Base-by-base conservation (phyloP, 2,113 vertebrate genomes). In the Scortum barcoo region DNA sequence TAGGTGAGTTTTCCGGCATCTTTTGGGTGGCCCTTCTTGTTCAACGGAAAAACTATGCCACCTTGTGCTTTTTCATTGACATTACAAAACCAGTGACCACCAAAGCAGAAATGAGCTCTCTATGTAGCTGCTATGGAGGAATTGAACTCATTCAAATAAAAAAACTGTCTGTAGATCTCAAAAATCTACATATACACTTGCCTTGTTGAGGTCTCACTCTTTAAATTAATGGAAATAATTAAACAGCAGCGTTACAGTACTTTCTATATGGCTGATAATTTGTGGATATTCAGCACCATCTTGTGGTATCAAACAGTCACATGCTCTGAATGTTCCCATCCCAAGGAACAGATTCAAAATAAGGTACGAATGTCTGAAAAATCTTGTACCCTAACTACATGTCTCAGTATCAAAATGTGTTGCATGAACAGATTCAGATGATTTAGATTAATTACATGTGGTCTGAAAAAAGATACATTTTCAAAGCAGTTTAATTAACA, bases 201-300 rank as follows among this genome's bases (percentile, higher is more conserved):
- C 1, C 6, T 50, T 30, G 7, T 53, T 60, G 2, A 60, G 5
- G 20, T 58, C 4, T 30, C 19, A 3, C 30, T 28, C 4, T 76
- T 38, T 26, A 38, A n/a, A 60, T 44, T 0, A 8, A 24, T 26
- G 11, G 20, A 57, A 20, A 56, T 6, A 5, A 50, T 58, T 0
- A 11, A 33, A 24, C 7, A 70, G 1, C 9, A 50, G 19, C 16
- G 1, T 22, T 26, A 46, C 11, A 14, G 50, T 33, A 4, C n/a
- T 38, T 16, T 62, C 14, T 16, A 20, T 24, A 1, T 22, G 4
- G 1, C 4, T 38, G 13, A 11, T 3, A 14, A 1, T 30, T 14
- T 42, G 22, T 76, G 58, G 28, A 40, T 57, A 16, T 80, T 48
- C 78, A 66, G 81, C 78, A 4, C 87, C 82, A 87, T 87, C 89